Base-by-base conservation (phyloP, 2,888 invertebrate species). In the Entomobrya multifasciata region DNA sequence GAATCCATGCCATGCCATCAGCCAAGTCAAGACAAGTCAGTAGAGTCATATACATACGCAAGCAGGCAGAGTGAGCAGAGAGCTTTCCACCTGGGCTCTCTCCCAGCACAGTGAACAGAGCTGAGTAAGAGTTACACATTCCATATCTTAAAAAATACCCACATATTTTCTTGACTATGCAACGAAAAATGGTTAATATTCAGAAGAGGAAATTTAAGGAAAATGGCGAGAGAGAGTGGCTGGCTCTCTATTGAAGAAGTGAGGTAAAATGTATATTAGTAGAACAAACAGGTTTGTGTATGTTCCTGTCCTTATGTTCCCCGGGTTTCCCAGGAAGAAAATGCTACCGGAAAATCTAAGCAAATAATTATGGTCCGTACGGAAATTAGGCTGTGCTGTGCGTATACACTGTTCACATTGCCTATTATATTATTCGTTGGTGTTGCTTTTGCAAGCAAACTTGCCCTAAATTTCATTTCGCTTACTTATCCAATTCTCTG, bases 391-490 rank as follows among this genome's bases (percentile, higher is more conserved):
- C 36, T 36, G 4, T 4, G 36, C 5, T 36, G 4, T 4, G 36
- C 36, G 5, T 36, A 4, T 36, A 36, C 36, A 6, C 36, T 6
- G 5, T 36, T 36, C 8, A 36, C 36, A n/a, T n/a, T n/a, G n/a
- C n/a, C n/a, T n/a, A n/a, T n/a, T n/a, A n/a, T n/a, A n/a, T n/a
- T n/a, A n/a, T n/a, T n/a, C n/a, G n/a, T n/a, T n/a, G n/a, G n/a
- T 36, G 36, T 8, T 49, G 17, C 30, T 62, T 67, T 74, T n/a
- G n/a, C n/a, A n/a, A n/a, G 52, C 36, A 77, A 77, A 70, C 67
- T 84, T 78, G 84, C 3, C 77, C 84, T 84, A 84, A n/a, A 78
- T 84, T 84, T 84, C 77, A 77, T 84, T 77, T 70, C 52, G 76
- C 76, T 83, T 70, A 76, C 83, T 83, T 74, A 70, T 77, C 84